These are phyloP conservation scores for Drosophila athabasca DNA, from an alignment of 1,140 invertebrate species.

Conservation along the genomic window DNA sequence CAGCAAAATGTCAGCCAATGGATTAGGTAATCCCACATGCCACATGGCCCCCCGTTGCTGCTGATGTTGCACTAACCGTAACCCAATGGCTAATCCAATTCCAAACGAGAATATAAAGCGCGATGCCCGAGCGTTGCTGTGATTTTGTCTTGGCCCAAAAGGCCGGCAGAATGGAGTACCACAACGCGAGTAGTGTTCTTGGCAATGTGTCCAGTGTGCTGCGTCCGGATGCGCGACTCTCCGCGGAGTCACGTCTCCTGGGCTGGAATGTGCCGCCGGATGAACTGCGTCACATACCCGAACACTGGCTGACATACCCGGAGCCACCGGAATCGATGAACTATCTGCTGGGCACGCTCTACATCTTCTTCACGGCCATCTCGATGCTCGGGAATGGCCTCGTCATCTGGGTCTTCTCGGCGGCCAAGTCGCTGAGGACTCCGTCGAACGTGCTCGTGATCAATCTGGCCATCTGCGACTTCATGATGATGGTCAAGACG, in stretches of 20 bases:
- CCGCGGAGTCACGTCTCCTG: constrained; percentile 85
- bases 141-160: constrained; percentile 70
- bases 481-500: constrained; percentile 95
- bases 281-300: constrained; percentile 90
- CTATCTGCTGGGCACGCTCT: constrained; percentile 92
- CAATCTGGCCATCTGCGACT: constrained; percentile 94
- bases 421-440: constrained; percentile 91
- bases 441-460: constrained; percentile 96
- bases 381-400: constrained; percentile 93
- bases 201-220: constrained; percentile 68
- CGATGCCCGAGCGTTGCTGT: constrained; percentile 1
- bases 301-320: constrained; percentile 92
- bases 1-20: constrained; percentile 48
- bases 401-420: constrained; percentile 94
- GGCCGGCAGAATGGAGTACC: constrained; percentile 61
- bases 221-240: constrained; percentile 64
- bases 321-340: constrained; percentile 93
- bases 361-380: constrained; percentile 90
- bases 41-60: constrained; percentile 15
- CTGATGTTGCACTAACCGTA: not conserved
- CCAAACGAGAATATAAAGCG: constrained; percentile 54
- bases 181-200: constrained; percentile 40
- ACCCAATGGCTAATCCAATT: constrained; percentile 58
- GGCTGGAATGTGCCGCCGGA: constrained; percentile 91
- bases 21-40: constrained; percentile 61